phyloP scores from a whole-genome alignment of 2,113 vertebrate species.

The Gavialis gangeticus region DNA sequence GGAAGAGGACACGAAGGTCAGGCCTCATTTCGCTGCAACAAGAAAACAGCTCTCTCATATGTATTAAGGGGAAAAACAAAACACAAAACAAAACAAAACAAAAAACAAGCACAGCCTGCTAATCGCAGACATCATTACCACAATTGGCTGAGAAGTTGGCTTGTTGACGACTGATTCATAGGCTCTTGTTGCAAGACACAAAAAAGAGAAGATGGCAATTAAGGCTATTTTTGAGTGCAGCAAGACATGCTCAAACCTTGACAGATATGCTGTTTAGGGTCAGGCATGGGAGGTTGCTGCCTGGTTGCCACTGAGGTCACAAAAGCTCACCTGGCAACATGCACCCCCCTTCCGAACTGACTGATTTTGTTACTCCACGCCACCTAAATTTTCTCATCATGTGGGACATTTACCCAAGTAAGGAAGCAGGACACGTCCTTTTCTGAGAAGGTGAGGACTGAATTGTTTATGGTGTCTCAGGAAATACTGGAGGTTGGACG shows the following conservation, averaged over 20 bases:
- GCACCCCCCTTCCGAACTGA: background rate
- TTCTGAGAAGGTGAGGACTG: background rate
- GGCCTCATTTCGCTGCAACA: conserved; percentile 32
- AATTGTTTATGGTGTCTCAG: background rate
- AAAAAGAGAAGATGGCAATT: background rate
- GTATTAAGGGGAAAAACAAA: background rate
- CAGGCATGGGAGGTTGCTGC: background rate
- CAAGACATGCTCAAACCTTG: conserved; percentile 9
- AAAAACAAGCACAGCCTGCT: conserved; percentile 33
- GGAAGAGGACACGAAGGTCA: background rate
- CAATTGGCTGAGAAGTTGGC: conserved; percentile 56
- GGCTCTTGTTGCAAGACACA: conserved; percentile 26
- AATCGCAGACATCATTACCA: conserved; percentile 53
- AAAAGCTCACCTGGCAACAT: background rate
- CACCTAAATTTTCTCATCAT: conserved; percentile 29
- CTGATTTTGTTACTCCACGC: fast-evolving
- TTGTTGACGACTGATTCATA: conserved; percentile 53
- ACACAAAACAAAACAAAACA: background rate
- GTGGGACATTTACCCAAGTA: conserved; percentile 12
- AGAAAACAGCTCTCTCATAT: background rate
- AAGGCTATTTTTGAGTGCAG: conserved; percentile 10
- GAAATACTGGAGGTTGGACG: background rate
- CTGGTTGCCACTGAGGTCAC: conserved; percentile 1
- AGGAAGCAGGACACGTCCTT: background rate
- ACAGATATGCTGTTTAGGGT: background rate